phyloP scores from a whole-genome alignment of 2,797 vertebrate species.

The Sitta carolinensis region DNA sequence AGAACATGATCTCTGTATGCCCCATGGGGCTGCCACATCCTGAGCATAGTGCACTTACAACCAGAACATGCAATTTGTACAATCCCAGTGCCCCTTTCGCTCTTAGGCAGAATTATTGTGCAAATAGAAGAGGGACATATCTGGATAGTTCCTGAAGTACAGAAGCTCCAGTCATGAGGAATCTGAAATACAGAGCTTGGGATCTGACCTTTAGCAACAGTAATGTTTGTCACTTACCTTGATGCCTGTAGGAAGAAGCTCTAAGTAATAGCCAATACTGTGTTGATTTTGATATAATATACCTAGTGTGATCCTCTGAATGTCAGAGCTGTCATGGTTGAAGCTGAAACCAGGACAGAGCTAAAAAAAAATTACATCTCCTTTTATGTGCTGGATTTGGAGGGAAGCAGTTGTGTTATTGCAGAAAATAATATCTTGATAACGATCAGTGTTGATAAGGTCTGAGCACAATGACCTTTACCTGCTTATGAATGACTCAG shows the following conservation, averaged over 20 bases:
- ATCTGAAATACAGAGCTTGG: neutral
- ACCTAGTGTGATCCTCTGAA: neutral
- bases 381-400: neutral
- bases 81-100: neutral
- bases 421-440: slow-evolving; percentile 28
- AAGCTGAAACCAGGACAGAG: neutral
- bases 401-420: slow-evolving; percentile 11
- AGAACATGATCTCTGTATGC: neutral
- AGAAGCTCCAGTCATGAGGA: neutral
- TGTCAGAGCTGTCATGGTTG: neutral
- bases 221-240: neutral
- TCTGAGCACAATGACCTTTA: slow-evolving; percentile 45
- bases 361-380: neutral
- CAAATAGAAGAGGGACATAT: neutral
- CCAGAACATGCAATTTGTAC: neutral
- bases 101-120: neutral
- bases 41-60: neutral
- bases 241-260: neutral
- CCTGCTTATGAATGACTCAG: slow-evolving; percentile 36
- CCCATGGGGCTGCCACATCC: neutral
- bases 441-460: slow-evolving; percentile 34
- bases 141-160: neutral
- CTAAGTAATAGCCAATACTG: slow-evolving; percentile 1
- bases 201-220: slow-evolving; percentile 7
- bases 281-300: neutral